phyloP scores from a whole-genome alignment of 2,113 vertebrate genomes.

The Capreolus pygargus region DNA sequence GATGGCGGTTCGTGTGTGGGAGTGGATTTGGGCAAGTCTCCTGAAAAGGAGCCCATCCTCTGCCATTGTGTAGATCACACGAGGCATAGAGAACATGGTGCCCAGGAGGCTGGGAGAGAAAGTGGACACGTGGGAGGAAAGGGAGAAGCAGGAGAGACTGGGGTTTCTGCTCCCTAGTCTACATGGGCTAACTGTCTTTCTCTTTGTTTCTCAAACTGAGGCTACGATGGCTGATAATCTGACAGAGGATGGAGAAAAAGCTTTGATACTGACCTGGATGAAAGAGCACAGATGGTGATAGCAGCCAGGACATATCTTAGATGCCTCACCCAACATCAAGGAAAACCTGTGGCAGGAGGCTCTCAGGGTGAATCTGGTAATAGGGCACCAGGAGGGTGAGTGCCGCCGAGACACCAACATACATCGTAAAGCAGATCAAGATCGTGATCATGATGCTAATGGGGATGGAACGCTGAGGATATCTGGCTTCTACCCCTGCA shows the following conservation, averaged over 20 bases:
- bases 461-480: slow-evolving; percentile 90
- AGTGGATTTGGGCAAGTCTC: neutral
- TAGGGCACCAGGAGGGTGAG: slow-evolving; percentile 95
- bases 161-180: neutral
- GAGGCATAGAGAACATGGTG: neutral
- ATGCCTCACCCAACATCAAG: slow-evolving; percentile 84
- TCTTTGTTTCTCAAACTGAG: neutral
- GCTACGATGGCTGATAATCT: slow-evolving; percentile 21
- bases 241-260: neutral
- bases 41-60: neutral
- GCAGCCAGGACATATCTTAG: slow-evolving; percentile 88
- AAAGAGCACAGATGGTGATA: slow-evolving; percentile 92
- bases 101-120: neutral
- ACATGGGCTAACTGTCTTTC: neutral
- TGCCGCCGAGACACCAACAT: slow-evolving; percentile 89
- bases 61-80: neutral
- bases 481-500: slow-evolving; percentile 91
- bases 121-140: neutral
- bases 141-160: neutral
- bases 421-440: slow-evolving; percentile 91
- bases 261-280: slow-evolving; percentile 85
- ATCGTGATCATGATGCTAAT: slow-evolving; percentile 90
- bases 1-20: neutral
- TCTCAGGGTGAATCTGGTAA: slow-evolving; percentile 84
- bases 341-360: slow-evolving; percentile 91